Percentiles rank a stretch among this genome's conserved stretches.
Evolutionary conservation across 2,888 invertebrate species (phyloP).

Genomic region (Cantharis lateralis): DNA sequence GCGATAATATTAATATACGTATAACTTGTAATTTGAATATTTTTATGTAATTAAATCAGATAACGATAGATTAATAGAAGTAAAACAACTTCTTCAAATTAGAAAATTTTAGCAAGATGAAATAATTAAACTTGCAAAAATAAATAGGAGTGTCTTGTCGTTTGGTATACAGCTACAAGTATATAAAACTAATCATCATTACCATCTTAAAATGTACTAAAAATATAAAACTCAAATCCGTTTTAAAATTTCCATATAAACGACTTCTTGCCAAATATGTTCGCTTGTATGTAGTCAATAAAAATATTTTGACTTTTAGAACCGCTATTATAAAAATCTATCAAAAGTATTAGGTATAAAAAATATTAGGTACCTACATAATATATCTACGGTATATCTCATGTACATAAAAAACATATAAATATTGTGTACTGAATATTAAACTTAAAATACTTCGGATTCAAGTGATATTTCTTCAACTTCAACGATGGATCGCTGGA

Average conservation of each 20-base stretch:
- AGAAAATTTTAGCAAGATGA: not conserved
- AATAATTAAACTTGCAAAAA: not conserved
- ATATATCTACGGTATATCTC: not conserved
- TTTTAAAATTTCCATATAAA: slow-evolving; percentile 34
- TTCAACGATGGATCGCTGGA: not conserved
- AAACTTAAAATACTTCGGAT: not conserved
- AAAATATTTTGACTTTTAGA: slow-evolving; percentile 34
- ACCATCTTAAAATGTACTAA: slow-evolving; percentile 16
- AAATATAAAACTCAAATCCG: slow-evolving; percentile 24
- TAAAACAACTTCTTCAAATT: not conserved
- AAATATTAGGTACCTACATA: not conserved
- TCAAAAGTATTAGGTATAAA: slow-evolving; percentile 28
- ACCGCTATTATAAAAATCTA: slow-evolving; percentile 33
- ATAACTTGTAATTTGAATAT: not conserved
- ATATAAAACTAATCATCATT: slow-evolving; percentile 10
- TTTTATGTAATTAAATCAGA: not conserved
- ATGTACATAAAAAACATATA: not conserved
- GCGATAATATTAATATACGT: not conserved
- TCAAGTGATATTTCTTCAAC: not conserved
- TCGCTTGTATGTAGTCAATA: slow-evolving; percentile 31
- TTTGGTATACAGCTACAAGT: not conserved
- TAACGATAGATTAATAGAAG: not conserved
- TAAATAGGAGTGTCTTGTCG: slow-evolving; percentile 13
- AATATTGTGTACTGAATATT: not conserved
- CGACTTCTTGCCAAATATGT: slow-evolving; percentile 35